phyloP scores from a whole-genome alignment of 2,797 vertebrate species.

The Myoxocephalus aenaeus region DNA sequence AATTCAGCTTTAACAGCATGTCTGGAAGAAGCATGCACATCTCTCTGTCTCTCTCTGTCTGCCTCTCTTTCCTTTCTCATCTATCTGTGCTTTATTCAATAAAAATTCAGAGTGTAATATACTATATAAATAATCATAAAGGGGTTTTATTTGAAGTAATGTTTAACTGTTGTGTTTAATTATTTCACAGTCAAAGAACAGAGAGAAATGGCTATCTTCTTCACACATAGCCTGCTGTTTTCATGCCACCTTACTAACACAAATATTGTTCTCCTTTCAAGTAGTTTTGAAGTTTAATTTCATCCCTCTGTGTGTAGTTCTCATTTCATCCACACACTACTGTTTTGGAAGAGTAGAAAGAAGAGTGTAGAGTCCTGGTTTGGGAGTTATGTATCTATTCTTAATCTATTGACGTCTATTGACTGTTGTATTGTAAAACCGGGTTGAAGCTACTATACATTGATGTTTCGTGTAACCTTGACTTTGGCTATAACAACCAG shows the following conservation, averaged over 20 bases:
- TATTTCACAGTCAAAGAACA: conserved; percentile 65
- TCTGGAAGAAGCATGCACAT: conserved; percentile 65
- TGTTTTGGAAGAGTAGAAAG: conserved; percentile 30
- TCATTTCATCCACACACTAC: conserved; percentile 46
- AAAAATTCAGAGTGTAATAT: conserved; percentile 2
- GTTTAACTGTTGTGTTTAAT: neutral
- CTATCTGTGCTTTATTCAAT: conserved; percentile 27
- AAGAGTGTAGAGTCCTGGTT: conserved; percentile 9
- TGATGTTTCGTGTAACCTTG: neutral
- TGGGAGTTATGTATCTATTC: neutral
- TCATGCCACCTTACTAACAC: conserved; percentile 56
- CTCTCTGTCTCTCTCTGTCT: conserved; percentile 34
- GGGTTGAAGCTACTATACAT: neutral
- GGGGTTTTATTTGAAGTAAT: conserved; percentile 10
- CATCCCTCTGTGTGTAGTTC: conserved; percentile 44
- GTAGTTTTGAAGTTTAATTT: conserved; percentile 7
- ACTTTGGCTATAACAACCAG: neutral
- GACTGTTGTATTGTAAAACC: neutral
- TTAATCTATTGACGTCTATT: neutral
- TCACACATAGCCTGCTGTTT: conserved; percentile 23
- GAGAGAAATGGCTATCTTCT: conserved; percentile 62
- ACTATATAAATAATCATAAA: neutral
- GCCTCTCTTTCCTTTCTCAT: conserved; percentile 45
- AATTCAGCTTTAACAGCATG: conserved; percentile 65
- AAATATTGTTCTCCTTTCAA: conserved; percentile 34